Evolutionary conservation across 2,113 vertebrate species (phyloP), one percentile per base, ranked within the genome.

Genomic region (Pelmatolapia mariae): DNA sequence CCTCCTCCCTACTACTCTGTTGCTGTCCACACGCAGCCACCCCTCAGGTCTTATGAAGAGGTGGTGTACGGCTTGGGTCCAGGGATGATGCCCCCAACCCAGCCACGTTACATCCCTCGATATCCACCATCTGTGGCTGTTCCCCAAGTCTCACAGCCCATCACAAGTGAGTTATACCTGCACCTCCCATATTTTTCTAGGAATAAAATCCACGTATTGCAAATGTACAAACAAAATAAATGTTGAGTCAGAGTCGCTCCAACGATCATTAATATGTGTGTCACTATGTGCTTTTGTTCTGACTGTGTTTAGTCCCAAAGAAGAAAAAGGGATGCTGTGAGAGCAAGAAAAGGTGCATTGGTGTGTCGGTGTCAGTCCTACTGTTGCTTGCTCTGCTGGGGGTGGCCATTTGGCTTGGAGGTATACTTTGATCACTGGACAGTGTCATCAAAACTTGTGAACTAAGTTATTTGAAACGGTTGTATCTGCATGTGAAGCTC

Each of bases 381-480:
- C 18, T 96, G 53, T 10, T 96, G 50, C 56, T 95, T 1, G 76
- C 11, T 26, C 54, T 96, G 22, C 79, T 96, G 82, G 93, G 80
- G 33, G 15, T 96, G 10, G 88, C 90, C 80, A 95, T 96, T 92
- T 95, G 96, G 95, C 89, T 96, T 18, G 96, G 96, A 95, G 90
- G 96, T 96, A 96, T 4, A 53, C 7, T 88, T 40, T 80, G 40
- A 57, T 79, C 47, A 45, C 33, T 84, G 10, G 10, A 59, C 56
- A 24, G 10, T 38, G 18, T 76, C 63, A 87, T 89, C 57, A 40
- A 85, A 73, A 76, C 79, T 84, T 4, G 86, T 85, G 13, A 22
- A 59, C 2, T n/a, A 10, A 85, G 81, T 54, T 82, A 47, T 80
- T 87, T 40, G 19, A 7, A 15, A 4, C 11, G 83, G 22, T 66